Base-by-base conservation (phyloP, 2,888 invertebrate species). In the Lithophane ornitopus region DNA sequence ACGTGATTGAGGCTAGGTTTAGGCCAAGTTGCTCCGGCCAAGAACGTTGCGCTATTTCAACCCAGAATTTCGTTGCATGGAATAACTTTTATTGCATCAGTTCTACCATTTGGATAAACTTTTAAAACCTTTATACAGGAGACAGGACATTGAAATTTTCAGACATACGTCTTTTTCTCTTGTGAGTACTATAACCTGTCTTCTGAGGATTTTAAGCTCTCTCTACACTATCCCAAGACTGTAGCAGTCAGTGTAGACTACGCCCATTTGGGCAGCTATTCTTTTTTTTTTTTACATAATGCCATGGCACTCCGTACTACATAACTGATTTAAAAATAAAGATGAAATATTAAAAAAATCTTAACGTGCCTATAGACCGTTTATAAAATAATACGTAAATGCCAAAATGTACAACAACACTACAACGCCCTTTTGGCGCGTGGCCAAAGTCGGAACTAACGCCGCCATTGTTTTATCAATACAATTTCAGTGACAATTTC, bases 291-390 rank as follows among this genome's bases (percentile, higher is more conserved):
- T 49, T 41, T 19, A 19, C 3, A 41, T 63, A 59, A 39, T 39
- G 1, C 44, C 19, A 59, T 44, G 39, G 28, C 26, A 70, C 34
- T 70, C n/a, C 34, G 56, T 70, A 39, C 61, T 67, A 61, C 6
- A 3, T 54, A 34, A 1, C 14, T 19, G 9, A 34, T 41, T 63
- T 56, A 70, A 77, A 77, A 77, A 77, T 78, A 49, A 62, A 70
- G 70, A 69, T 62, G 70, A 77, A 70, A 70, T 77, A 77, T 77
- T 77, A 69, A 0, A 62, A 54, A n/a, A 16, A 26, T 49, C 12
- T 16, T 41, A 41, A 46, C 2, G 8, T 28, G 16, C 12, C 12
- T 59, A 28, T 8, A 16, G 8, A 41, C 16, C 2, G 0, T 59
- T 69, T 67, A 44, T 14, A 72, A n/a, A 46, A 19, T 34, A 46